Evolutionary conservation across 1,140 invertebrate genomes (phyloP), one percentile per base, ranked within the genome.

Genomic region (Aphelinus atriplicis): DNA sequence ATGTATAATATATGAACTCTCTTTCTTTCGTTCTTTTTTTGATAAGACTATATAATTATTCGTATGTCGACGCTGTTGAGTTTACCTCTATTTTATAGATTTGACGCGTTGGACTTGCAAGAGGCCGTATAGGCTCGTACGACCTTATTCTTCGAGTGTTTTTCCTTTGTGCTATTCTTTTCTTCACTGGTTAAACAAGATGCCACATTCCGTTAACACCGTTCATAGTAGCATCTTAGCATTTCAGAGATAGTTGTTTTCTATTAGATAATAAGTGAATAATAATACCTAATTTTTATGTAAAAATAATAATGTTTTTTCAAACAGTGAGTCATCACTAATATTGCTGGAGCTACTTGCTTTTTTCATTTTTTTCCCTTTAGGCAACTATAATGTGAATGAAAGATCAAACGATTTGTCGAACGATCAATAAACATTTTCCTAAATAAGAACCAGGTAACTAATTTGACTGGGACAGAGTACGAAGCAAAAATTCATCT

Each of bases 81-180:
- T 68, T 67, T 68, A 74, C 51, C 72, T 74, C 64, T 45, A 68
- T 56, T 63, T 4, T n/a, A 68, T 43, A 51, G 26, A 60, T 60
- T 61, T 68, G 57, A 60, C 58, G 56, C 72, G 65, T 68, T 73
- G 65, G 64, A 62, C 26, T 26, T 74, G 65, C 65, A 48, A 67
- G 58, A 74, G 72, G 58, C 72, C 65, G 48, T 62, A 67, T 68
- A 71, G 65, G 71, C 75, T 76, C 72, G 68, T 47, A 57, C 60
- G 62, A 73, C 62, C 62, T 73, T 63, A 70, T 78, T 75, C 55
- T 45, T 64, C 61, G 60, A 57, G 9, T 76, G 60, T 26, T 3
- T 70, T 66, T 65, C 42, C 51, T 51, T 50, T 62, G 3, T 55
- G 55, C 51, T 9, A 51, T 61, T 46, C 45, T 10, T 46, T 61